These are phyloP conservation scores for Macquaria ambigua DNA, from an alignment of 2,113 vertebrate species.

Conservation along the genomic window DNA sequence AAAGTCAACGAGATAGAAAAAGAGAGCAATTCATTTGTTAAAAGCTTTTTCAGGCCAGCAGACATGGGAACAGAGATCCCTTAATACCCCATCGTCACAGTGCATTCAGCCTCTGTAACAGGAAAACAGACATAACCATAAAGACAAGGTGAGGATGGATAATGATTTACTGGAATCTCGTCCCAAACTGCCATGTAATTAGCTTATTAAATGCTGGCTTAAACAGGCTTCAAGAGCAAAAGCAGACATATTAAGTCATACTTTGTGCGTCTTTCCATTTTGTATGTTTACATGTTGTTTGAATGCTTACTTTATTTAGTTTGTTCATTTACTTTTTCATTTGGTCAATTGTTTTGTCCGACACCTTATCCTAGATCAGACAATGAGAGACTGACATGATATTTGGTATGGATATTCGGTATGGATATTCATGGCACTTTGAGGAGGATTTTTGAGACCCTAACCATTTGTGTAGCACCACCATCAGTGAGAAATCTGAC, in stretches of 20 bases:
- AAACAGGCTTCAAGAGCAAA: background rate
- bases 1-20: background rate
- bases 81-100: slow-evolving; percentile 4
- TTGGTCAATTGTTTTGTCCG: background rate
- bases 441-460: background rate
- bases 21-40: slow-evolving; percentile 18
- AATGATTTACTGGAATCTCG: background rate
- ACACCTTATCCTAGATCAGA: background rate
- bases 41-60: slow-evolving; percentile 44
- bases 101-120: background rate
- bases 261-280: background rate
- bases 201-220: background rate
- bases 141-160: slow-evolving; percentile 6
- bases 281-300: background rate
- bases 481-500: background rate
- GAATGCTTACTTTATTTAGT: background rate
- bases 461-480: too few relatives aligned
- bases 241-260: background rate
- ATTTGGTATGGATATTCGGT: background rate
- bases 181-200: background rate
- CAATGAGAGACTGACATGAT: background rate
- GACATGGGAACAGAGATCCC: slow-evolving; percentile 9
- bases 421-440: background rate
- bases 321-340: background rate
- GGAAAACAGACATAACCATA: background rate